phyloP scores from a whole-genome alignment of 2,888 invertebrate genomes.

The Gonocerus acuteangulatus region DNA sequence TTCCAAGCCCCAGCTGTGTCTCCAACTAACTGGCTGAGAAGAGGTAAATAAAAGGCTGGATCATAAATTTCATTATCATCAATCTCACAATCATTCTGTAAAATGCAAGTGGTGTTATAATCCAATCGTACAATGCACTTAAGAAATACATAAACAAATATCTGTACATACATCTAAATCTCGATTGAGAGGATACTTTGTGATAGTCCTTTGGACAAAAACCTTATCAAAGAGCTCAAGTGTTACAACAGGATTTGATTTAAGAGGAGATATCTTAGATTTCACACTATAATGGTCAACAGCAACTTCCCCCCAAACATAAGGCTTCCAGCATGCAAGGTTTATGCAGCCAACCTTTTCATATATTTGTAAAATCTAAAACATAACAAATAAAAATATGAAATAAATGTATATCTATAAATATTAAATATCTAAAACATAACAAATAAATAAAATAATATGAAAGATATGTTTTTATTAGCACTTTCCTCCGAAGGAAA shows the following conservation, averaged over 20 bases:
- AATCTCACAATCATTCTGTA: conserved; percentile 37
- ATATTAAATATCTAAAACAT: background rate
- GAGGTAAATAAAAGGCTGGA: conserved; percentile 70
- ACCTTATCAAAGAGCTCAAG: conserved; percentile 61
- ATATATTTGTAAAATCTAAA: conserved; percentile 60
- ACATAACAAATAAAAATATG: conserved; percentile 36
- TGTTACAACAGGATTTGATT: conserved; percentile 31
- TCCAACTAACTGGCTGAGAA: conserved; percentile 53
- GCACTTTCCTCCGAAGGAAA: too few species aligned
- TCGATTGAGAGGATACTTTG: conserved; percentile 60
- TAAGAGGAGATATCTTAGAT: conserved; percentile 38
- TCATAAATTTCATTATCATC: conserved; percentile 57
- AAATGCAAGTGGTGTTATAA: conserved; percentile 10
- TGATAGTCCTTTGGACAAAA: conserved; percentile 58
- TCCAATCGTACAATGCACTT: background rate
- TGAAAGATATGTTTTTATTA: too few species aligned
- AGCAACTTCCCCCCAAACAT: conserved; percentile 76
- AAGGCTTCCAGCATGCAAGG: conserved; percentile 63
- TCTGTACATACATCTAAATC: conserved; percentile 45
- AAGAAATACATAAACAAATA: background rate
- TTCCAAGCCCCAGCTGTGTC: conserved; percentile 20
- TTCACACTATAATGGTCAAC: conserved; percentile 64
- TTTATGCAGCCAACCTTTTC: conserved; percentile 56
- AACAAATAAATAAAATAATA: conserved; percentile 6
- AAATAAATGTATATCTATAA: conserved; percentile 4